Conservation (phyloP, 2,113 vertebrate genomes). For the Vombatus ursinus region DNA sequence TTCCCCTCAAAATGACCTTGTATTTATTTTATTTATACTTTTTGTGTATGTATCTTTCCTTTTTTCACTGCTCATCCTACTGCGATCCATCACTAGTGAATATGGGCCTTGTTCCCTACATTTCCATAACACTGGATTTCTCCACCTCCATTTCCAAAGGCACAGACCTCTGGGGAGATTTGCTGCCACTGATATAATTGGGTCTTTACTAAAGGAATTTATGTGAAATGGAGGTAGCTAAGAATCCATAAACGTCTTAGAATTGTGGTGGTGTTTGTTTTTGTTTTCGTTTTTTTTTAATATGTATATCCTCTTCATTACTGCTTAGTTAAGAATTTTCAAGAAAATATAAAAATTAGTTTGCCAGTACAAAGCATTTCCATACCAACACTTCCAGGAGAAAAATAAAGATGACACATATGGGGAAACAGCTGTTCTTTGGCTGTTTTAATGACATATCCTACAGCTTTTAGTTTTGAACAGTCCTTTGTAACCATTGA, state of each 20-base stretch:
- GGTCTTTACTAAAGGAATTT: not conserved
- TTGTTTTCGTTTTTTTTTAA: not conserved
- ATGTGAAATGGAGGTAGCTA: not conserved
- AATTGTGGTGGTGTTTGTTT: not conserved
- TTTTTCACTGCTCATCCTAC: not conserved
- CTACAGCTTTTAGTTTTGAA: conserved; percentile 32
- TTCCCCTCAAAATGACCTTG: not conserved
- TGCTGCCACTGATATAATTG: not conserved
- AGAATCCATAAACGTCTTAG: not conserved
- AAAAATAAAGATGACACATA: not conserved
- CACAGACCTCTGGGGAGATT: not conserved
- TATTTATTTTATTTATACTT: not conserved
- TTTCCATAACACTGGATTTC: not conserved
- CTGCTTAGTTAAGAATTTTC: conserved; percentile 24
- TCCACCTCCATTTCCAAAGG: not conserved
- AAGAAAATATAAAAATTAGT: not conserved
- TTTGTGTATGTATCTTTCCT: not conserved
- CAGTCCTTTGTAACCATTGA: not conserved
- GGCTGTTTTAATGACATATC: not conserved
- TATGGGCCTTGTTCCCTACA: not conserved
- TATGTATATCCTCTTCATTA: not conserved
- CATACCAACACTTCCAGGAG: not conserved
- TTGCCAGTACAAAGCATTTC: not conserved
- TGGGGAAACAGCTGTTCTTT: not conserved
- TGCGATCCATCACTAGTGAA: not conserved